Evolutionary conservation across 2,888 invertebrate genomes (phyloP), one percentile per base, ranked within the genome.

Genomic region (Eupithecia subfuscata): DNA sequence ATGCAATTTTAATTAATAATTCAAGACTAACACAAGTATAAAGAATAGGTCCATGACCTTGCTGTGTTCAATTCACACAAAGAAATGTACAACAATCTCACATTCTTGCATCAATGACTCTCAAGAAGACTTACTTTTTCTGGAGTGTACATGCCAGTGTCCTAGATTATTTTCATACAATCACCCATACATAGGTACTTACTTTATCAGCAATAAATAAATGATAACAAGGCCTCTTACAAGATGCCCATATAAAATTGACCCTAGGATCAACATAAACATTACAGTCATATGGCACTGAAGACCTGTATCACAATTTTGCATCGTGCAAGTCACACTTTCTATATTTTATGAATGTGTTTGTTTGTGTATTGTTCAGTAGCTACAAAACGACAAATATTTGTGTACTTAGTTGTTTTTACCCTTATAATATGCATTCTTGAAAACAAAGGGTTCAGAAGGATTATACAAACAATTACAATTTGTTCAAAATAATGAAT

Each of bases 181-280:
- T 48, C 16, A 56, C 2, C 22, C 22, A 56, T 56, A 56, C 56
- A 56, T 56, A 22, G 4, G 14, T 43, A 43, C 22, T 8, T 63
- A 30, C 30, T 63, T 64, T 64, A 64, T 34, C 64, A 64, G 64
- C 64, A 64, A 34, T 34, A 18, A 64, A 5, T 64, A 64, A 40
- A 18, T 34, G 64, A 34, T 34, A 64, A 34, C 34, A 64, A 64
- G 30, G 34, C 8, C 30, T 34, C 22, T 3, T 34, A 34, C 64
- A 64, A 34, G 64, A 34, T 64, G 8, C 18, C 9, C 3, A 4
- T 56, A 22, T 22, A 22, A 11, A 63, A 34, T 64, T 64, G 64
- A 64, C 64, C 64, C 18, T 18, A 64, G 18, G 64, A 34, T 64
- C 16, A 34, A 64, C 9, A 9, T 34, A 64, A 64, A 64, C 64